Base-by-base conservation (phyloP, 2,888 invertebrate genomes). In the Hecatera dysodea region DNA sequence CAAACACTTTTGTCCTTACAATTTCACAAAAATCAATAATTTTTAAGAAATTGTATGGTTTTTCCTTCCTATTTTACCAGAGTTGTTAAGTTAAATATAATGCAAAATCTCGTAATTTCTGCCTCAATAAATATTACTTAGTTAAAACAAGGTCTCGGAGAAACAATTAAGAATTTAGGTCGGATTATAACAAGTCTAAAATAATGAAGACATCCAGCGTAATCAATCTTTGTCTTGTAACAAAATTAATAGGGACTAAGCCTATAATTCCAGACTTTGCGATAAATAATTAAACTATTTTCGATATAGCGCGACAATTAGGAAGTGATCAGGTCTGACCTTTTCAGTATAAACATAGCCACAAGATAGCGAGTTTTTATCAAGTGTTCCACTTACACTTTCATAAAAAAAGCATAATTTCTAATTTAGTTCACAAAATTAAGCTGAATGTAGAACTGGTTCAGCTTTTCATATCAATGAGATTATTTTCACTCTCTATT, bases 181-280 rank as follows among this genome's bases (percentile, higher is more conserved):
- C 56, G 55, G 50, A 63, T 73, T 74, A 79, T 73, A 78, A 77
- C 70, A 72, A 81, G 76, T 66, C 84, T 78, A 70, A 80, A 85
- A 85, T 86, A 85, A 84, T 85, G 80, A 86, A 82, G 80, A 81
- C 69, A 77, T 79, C 67, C 63, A 36, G 39, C 52, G 78, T 71
- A 78, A 86, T 89, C 85, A 87, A 89, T 88, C 88, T 87, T 86
- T 80, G 78, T 84, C 85, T 73, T 72, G 70, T 67, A 64, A 80
- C 65, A 64, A 67, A 80, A 82, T 82, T 77, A 75, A 78, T 81
- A 72, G 60, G 67, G 53, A 64, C 67, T 75, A 74, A 70, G 75
- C 60, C 71, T 71, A 53, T 70, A 59, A 66, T 29, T 52, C 56
- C 22, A 60, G 65, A 61, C 64, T 67, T 61, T 62, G 64, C 29